Conservation (phyloP, 2,888 invertebrate genomes). For the Patella ulyssiponensis region DNA sequence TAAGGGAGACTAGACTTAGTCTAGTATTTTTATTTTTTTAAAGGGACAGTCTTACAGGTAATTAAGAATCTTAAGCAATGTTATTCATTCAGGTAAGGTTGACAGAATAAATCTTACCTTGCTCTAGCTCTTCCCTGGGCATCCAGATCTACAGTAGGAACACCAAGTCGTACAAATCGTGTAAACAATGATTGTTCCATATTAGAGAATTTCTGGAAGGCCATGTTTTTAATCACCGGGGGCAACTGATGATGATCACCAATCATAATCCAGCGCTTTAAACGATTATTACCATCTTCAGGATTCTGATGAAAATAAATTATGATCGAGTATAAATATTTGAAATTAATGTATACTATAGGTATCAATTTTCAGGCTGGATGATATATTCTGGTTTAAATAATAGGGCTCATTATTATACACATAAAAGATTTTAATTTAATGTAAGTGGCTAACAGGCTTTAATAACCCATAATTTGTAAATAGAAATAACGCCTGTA, state of each 20-base stretch:
- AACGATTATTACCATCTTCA: constrained; percentile 92
- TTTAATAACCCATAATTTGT: too few species aligned
- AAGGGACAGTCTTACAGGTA: too few species aligned
- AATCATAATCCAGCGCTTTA: constrained; percentile 99
- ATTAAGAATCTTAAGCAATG: too few species aligned
- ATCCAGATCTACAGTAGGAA: constrained; percentile 97
- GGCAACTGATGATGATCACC: constrained; percentile 99
- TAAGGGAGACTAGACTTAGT: too few species aligned
- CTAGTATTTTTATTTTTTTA: too few species aligned
- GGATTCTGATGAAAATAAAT: constrained; percentile 79
- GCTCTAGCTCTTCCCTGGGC: constrained; percentile 87
- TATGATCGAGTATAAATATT: not conserved
- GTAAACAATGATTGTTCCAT: constrained; percentile 99
- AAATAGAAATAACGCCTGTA: too few species aligned
- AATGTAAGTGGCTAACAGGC: too few species aligned
- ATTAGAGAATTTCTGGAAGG: constrained; percentile 99
- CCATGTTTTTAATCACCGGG: constrained; percentile 99
- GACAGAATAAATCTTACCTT: constrained; percentile 49
- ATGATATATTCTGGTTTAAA: not conserved
- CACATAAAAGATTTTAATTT: not conserved
- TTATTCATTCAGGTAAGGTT: too few species aligned
- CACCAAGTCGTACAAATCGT: constrained; percentile 93
- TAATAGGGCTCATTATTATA: not conserved
- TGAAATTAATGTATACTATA: not conserved
- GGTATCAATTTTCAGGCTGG: not conserved